A percentile compares a stretch with the other conserved stretches of the same genome.
These are phyloP conservation scores for Psittacus erithacus DNA, from an alignment of 2,113 vertebrate species.

Conservation along the genomic window DNA sequence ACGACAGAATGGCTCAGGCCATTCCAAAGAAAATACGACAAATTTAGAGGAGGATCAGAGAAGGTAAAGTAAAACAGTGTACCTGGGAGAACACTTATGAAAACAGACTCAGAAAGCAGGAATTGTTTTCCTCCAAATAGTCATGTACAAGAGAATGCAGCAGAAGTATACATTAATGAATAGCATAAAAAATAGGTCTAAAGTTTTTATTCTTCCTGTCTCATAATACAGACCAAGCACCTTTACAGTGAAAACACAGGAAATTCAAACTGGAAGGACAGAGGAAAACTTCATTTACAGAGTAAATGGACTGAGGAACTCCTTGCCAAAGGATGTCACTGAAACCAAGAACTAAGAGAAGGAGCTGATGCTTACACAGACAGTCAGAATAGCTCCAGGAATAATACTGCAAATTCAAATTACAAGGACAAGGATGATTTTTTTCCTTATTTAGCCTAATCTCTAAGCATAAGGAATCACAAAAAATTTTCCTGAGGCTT, in stretches of 20 bases:
- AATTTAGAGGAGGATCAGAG: not conserved
- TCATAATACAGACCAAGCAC: not conserved
- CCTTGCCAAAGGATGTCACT: not conserved
- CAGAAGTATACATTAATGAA: not conserved
- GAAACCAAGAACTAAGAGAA: not conserved
- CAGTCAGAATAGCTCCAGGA: not conserved
- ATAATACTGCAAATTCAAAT: not conserved
- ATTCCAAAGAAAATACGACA: not conserved
- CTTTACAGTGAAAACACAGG: not conserved
- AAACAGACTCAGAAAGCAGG: not conserved
- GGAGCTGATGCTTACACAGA: not conserved
- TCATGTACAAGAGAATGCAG: not conserved
- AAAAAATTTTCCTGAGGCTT: not conserved
- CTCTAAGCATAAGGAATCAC: not conserved
- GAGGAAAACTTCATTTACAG: not conserved
- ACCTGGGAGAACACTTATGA: not conserved
- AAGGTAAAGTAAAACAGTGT: not conserved
- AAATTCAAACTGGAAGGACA: not conserved
- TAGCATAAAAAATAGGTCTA: not conserved
- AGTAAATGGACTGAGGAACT: not conserved
- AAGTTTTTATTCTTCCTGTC: not conserved
- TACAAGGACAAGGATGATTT: not conserved
- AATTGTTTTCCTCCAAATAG: not conserved
- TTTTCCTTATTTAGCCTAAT: not conserved
- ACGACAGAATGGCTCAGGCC: not conserved